A percentile compares a stretch with the other conserved stretches of the same genome.
Evolutionary conservation across 2,113 vertebrate species (phyloP).

Genomic region (Corythornis madagascariensis): DNA sequence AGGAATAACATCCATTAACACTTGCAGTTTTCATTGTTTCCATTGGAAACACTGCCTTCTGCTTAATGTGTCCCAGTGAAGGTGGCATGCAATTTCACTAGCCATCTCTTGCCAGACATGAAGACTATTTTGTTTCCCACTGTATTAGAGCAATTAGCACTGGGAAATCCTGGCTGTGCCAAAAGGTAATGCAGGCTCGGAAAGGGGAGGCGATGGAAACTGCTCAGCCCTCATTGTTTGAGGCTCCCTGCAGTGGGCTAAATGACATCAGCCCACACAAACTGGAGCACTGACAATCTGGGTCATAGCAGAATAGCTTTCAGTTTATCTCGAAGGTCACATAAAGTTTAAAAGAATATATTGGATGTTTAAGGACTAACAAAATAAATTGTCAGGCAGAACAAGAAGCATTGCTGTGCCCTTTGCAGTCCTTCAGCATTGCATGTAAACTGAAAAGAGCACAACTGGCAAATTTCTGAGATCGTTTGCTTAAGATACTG

Average conservation of each 20-base stretch:
- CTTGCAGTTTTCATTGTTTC: conserved; percentile 61
- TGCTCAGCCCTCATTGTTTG: conserved; percentile 58
- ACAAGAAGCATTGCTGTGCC: neutral
- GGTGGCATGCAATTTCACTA: conserved; percentile 61
- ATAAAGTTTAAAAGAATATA: conserved; percentile 74
- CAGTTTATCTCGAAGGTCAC: conserved; percentile 71
- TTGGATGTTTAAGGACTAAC: conserved; percentile 44
- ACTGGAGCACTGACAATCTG: conserved; percentile 64
- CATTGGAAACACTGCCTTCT: conserved; percentile 66
- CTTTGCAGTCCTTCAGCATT: conserved; percentile 23
- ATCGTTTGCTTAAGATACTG: conserved; percentile 1
- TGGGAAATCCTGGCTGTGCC: conserved; percentile 73
- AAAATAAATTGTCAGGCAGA: conserved; percentile 43
- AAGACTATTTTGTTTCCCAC: conserved; percentile 67
- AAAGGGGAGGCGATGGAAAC: conserved; percentile 58
- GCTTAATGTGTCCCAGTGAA: conserved; percentile 67
- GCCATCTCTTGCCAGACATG: conserved; percentile 66
- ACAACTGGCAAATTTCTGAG: neutral
- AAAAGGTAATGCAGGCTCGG: conserved; percentile 71
- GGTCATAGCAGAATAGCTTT: conserved; percentile 66
- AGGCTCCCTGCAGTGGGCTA: conserved; percentile 67
- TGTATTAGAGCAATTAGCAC: conserved; percentile 68
- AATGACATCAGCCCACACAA: conserved; percentile 71
- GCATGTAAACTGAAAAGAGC: neutral
- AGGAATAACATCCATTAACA: conserved; percentile 59